Evolutionary conservation across 2,888 invertebrate genomes (phyloP), one percentile per base, ranked within the genome.

Genomic region (Diaperis boleti): DNA sequence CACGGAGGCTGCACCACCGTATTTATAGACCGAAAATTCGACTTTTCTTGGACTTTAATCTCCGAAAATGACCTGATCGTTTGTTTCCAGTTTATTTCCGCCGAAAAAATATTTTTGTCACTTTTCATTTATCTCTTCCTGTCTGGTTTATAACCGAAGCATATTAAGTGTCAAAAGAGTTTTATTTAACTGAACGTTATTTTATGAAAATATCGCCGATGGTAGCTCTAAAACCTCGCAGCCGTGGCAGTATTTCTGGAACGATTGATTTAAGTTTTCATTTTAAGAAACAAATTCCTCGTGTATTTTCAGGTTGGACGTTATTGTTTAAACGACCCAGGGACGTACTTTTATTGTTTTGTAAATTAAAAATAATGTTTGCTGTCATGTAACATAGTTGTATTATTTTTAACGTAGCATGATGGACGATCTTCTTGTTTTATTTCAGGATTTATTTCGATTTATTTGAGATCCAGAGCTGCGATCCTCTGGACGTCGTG

Each of bases 71-170:
- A 15, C 10, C 33, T 26, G 39, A 18, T 42, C 26, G 10, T 14
- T 26, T 5, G 11, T 49, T 33, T 49, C 15, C 18, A 13, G 4
- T 17, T 8, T 29, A 41, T 57, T 57, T 55, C 45, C 57, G 35
- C 20, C 17, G 10, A 35, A 37, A 47, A 57, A 44, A 44, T 74
- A 74, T 74, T 75, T 74, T 71, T 68, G 70, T 75, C 74, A 71
- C 68, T 71, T 67, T 70, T 71, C 71, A 72, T 73, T 75, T 76
- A 75, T 76, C 71, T 70, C 74, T 75, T 76, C 74, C 76, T 74
- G 75, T 73, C 72, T 64, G 59, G 69, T 66, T 66, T 67, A 64
- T 62, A 63, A 67, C 67, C 68, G 70, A 67, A 67, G 69, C 71
- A 63, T 73, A 69, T 69, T 72, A 72, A 72, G 68, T 64, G 66